phyloP scores from a whole-genome alignment of 2,797 vertebrate genomes.

The Rhinichthys osculus region DNA sequence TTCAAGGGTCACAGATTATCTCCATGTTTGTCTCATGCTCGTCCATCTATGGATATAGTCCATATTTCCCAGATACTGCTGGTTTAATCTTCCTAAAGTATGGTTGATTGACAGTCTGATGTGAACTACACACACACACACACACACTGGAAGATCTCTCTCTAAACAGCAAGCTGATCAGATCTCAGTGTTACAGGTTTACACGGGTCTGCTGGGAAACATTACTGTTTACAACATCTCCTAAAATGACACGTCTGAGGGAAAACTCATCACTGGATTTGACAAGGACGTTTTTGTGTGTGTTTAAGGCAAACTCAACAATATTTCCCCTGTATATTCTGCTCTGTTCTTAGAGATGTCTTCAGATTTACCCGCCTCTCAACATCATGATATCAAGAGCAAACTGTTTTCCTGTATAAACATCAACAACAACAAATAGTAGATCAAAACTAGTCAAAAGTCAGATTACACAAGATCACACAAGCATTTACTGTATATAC shows the following conservation, averaged over 20 bases:
- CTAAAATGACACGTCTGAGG: background rate
- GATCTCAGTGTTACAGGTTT: background rate
- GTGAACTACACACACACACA: too few relatives aligned
- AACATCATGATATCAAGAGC: background rate
- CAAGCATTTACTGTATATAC: too few relatives aligned
- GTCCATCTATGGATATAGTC: background rate
- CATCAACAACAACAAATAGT: too few relatives aligned
- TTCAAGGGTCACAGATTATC: slow-evolving; percentile 8
- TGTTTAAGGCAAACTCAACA: background rate
- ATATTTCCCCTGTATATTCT: background rate
- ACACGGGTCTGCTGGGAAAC: background rate
- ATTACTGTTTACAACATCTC: background rate
- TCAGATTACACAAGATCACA: too few relatives aligned
- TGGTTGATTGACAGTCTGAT: background rate
- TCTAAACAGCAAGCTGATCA: background rate
- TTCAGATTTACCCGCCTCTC: background rate
- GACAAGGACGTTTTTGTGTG: background rate
- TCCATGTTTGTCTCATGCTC: background rate
- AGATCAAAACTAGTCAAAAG: background rate
- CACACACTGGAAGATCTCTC: background rate
- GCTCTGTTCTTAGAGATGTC: background rate
- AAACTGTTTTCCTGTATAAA: too few relatives aligned
- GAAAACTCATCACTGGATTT: background rate
- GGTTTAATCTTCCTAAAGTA: background rate
- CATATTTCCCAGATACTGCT: background rate